Base-by-base conservation (phyloP, 2,113 vertebrate species). In the Prochilodus magdalenae region DNA sequence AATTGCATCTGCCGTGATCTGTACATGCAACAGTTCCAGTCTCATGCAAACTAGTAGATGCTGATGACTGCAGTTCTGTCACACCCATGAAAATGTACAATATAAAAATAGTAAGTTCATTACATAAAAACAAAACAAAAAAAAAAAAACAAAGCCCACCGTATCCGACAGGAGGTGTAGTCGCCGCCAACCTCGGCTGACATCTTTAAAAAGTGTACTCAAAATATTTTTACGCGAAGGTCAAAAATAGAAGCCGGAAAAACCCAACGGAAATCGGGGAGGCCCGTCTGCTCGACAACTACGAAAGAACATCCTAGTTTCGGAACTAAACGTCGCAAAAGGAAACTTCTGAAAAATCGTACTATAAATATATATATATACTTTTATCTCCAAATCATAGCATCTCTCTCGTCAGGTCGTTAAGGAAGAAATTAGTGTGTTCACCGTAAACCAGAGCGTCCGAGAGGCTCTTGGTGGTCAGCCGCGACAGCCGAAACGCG, bases 11-110 rank as follows among this genome's bases (percentile, higher is more conserved):
- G 83, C 24, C 85, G 80, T 86, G 81, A 77, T 62, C 65, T 91
- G 86, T 91, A 88, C 92, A 93, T 92, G 93, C 93, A 91, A 90
- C 89, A 87, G 89, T 90, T 90, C 88, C 90, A 88, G 91, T 90
- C 89, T 87, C 91, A 93, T 91, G 92, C 92, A 89, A 85, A 87
- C 87, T 47, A 1, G 85, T 86, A 40, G 83, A 77, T 85, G 83
- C 76, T 33, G 85, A 82, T 65, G 88, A 87, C 82, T 85, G 85
- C 33, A 30, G 44, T 83, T 85, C 84, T 73, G 89, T 80, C 82
- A 71, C 84, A 87, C 86, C 84, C 82, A 90, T 88, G 84, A 86
- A 88, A 88, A 86, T 78, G 82, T 85, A 91, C 81, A 85, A 89
- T 86, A 91, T 87, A 91, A 79, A 90, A 83, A 83, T 79, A 86